Percentiles rank a stretch among this genome's conserved stretches.
Evolutionary conservation across 2,113 vertebrate genomes (phyloP).

Genomic region (Platysteira castanea): DNA sequence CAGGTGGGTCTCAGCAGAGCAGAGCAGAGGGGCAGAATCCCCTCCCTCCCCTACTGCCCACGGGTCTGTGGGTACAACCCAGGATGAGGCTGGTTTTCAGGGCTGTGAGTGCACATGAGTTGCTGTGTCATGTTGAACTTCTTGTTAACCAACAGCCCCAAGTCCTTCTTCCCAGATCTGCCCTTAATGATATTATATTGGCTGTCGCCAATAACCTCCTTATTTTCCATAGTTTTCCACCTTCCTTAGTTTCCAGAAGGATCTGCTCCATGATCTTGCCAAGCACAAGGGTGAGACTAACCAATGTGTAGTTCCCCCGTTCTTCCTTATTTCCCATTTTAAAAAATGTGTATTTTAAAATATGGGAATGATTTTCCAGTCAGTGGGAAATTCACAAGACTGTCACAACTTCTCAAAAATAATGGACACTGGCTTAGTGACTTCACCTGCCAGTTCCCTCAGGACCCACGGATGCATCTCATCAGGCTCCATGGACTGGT

Average conservation of each 20-base stretch:
- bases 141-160: background rate
- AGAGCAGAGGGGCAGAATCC: background rate
- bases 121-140: background rate
- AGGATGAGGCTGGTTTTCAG: background rate
- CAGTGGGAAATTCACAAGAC: background rate
- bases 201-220: too few relatives aligned
- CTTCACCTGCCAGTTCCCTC: background rate
- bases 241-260: background rate
- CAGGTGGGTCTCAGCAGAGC: background rate
- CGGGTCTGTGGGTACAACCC: background rate
- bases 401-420: background rate
- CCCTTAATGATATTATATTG: background rate
- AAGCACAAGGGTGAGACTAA: background rate
- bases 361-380: background rate
- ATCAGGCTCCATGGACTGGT: background rate
- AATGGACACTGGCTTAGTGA: background rate
- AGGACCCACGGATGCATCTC: accelerated
- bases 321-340: background rate
- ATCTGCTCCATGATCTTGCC: background rate
- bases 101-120: background rate
- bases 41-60: background rate
- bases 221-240: too few relatives aligned
- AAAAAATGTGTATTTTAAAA: background rate
- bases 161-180: background rate
- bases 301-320: background rate